Conservation (phyloP, 30 jellyfish, hydroid and myxozoan species). For the Aurelia aurita complex sp. Pacific region DNA sequence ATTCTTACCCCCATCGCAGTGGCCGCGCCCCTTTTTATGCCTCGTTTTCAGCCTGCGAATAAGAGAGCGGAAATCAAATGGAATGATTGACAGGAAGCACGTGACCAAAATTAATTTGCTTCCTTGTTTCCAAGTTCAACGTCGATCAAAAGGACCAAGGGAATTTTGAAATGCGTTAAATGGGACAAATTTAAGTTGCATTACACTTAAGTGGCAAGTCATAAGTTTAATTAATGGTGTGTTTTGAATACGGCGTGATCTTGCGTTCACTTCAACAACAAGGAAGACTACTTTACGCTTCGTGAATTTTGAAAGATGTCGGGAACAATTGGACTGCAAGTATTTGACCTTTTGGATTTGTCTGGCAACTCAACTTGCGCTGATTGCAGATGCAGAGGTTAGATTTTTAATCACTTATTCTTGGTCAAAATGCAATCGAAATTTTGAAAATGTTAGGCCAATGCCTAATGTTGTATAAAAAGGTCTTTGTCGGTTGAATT, state of each 20-base stretch:
- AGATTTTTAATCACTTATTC: too few species aligned
- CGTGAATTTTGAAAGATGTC: constrained; percentile 5
- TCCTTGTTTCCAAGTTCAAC: background rate
- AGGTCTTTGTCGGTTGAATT: too few species aligned
- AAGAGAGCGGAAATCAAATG: background rate
- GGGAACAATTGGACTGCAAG: constrained; percentile 8
- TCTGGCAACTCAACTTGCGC: constrained; percentile 77
- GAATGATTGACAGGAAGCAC: too few species aligned
- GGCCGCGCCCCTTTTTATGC: too few species aligned
- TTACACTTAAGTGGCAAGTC: background rate
- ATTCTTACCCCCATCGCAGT: too few species aligned
- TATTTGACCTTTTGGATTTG: constrained; percentile 37
- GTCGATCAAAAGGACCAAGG: background rate
- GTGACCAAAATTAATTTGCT: background rate
- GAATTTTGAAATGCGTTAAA: background rate
- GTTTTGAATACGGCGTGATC: background rate
- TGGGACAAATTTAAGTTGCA: background rate
- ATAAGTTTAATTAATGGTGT: background rate
- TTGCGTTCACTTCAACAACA: background rate
- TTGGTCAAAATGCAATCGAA: too few species aligned
- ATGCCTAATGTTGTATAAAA: too few species aligned
- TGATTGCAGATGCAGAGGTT: constrained; percentile 44
- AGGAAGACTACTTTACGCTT: background rate
- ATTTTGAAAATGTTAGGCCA: too few species aligned
- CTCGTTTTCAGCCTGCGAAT: background rate